Percentiles rank a stretch among this genome's conserved stretches.
Evolutionary conservation across 2,888 invertebrate species (phyloP).

Genomic region (Linnaemya vulpina): DNA sequence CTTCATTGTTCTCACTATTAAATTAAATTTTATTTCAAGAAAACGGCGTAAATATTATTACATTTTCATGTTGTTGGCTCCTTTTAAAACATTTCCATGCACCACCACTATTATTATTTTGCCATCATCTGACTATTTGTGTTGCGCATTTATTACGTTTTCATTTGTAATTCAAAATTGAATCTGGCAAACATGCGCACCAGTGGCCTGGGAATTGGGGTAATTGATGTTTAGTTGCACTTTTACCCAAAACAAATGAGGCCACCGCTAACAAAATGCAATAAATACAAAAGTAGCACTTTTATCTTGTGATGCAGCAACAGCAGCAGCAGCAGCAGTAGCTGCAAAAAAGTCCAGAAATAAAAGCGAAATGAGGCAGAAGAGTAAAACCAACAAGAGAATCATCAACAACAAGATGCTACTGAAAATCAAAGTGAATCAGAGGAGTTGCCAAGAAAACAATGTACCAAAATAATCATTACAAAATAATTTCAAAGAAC

Average conservation of each 20-base stretch:
- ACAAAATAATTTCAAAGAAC: constrained; percentile 58
- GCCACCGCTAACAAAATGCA: constrained; percentile 73
- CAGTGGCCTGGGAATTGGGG: constrained; percentile 80
- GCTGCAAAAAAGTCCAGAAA: constrained; percentile 47
- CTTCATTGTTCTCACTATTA: background rate
- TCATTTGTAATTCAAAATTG: constrained; percentile 39
- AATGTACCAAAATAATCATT: constrained; percentile 59
- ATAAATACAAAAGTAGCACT: constrained; percentile 29
- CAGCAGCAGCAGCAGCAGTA: constrained; percentile 5
- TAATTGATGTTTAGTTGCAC: constrained; percentile 83
- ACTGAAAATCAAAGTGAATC: constrained; percentile 66
- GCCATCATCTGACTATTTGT: constrained; percentile 20
- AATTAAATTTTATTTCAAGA: background rate
- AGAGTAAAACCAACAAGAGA: constrained; percentile 4
- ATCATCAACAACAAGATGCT: constrained; percentile 47
- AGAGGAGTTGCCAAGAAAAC: constrained; percentile 44
- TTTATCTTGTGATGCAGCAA: constrained; percentile 14
- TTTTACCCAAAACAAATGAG: constrained; percentile 80
- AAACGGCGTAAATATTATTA: background rate
- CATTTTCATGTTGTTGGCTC: constrained; percentile 41
- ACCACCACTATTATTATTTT: constrained; percentile 41
- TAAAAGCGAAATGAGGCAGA: constrained; percentile 62
- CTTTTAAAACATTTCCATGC: constrained; percentile 47
- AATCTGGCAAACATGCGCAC: constrained; percentile 39
- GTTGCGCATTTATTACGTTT: constrained; percentile 4